Evolutionary conservation across 2,113 vertebrate species (phyloP).

Genomic region (Cavia porcellus): DNA sequence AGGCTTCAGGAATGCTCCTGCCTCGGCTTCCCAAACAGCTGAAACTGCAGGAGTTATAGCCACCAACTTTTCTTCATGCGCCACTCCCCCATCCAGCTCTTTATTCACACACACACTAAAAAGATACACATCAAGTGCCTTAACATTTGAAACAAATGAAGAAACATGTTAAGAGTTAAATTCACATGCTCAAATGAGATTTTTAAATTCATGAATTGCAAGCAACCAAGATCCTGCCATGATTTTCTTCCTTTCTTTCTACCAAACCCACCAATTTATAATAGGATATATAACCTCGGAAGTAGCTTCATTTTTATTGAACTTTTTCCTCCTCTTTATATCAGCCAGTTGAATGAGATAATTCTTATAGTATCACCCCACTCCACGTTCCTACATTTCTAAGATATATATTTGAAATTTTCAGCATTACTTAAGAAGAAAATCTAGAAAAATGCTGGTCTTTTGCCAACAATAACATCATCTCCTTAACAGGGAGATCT

Average conservation of each 20-base stretch:
- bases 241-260: not conserved
- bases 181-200: not conserved
- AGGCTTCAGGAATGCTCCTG: not conserved
- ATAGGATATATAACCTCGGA: not conserved
- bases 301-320: constrained; percentile 11
- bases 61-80: not conserved
- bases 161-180: not conserved
- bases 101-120: not conserved
- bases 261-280: not conserved
- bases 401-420: not conserved
- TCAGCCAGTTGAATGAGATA: not conserved
- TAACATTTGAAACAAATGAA: constrained; percentile 15
- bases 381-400: not conserved
- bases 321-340: not conserved
- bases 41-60: too few species aligned
- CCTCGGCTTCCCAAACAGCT: not conserved
- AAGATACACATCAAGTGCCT: not conserved
- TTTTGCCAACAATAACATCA: not conserved
- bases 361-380: not conserved
- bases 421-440: constrained; percentile 1
- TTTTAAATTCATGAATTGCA: constrained; percentile 5
- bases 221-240: not conserved
- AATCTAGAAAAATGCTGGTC: not conserved
- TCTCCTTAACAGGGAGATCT: not conserved
- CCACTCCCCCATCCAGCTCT: not conserved